Percentiles rank a stretch among this genome's conserved stretches.
These are phyloP conservation scores for Sycobia sp. DNA, from an alignment of 1,140 invertebrate genomes.

Conservation along the genomic window DNA sequence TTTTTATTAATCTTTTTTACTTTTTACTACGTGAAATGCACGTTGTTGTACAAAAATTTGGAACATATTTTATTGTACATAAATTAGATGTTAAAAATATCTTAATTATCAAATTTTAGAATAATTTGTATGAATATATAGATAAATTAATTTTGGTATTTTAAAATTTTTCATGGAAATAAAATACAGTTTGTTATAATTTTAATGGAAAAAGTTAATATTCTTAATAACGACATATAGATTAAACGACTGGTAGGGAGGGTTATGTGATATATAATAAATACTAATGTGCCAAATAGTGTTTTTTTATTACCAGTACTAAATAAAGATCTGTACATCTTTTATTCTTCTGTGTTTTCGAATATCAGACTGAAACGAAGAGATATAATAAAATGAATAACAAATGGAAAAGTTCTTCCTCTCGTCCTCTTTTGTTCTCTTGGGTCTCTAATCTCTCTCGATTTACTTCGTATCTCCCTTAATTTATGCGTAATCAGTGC, in stretches of 20 bases:
- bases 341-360: conserved; percentile 9
- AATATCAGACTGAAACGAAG: no score
- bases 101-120: conserved; percentile 3
- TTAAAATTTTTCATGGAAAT: background rate
- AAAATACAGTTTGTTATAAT: no score
- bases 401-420: background rate
- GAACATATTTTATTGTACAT: conserved; percentile 6
- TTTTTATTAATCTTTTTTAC: background rate
- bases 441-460: background rate
- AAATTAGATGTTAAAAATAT: conserved; percentile 6
- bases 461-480: conserved; percentile 37
- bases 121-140: conserved; percentile 2
- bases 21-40: no score
- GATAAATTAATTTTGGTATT: background rate
- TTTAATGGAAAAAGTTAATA: background rate
- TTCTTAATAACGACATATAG: conserved; percentile 2
- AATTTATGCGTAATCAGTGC: conserved; percentile 54
- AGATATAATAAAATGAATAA: no score
- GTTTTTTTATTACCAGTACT: conserved; percentile 51
- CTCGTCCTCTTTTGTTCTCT: conserved; percentile 10
- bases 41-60: conserved; percentile 10
- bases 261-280: conserved; percentile 52
- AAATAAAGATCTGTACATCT: no score
- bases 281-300: conserved; percentile 59
- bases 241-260: conserved; percentile 37